Conservation (phyloP, 2,113 vertebrate genomes). For the Corapipo altera region DNA sequence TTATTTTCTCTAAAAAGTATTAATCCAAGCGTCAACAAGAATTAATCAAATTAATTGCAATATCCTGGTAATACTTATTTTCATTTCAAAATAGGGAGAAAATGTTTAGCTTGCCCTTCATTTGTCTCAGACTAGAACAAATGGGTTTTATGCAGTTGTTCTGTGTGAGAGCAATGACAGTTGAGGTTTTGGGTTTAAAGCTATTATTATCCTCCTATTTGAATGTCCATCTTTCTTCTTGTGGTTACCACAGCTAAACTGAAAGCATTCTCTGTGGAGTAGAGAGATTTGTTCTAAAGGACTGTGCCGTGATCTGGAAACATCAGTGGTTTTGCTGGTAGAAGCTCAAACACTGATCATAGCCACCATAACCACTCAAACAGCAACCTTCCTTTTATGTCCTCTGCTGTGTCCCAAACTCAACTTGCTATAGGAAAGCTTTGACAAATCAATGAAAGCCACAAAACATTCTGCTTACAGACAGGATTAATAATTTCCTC, state of each 20-base stretch:
- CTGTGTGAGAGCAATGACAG: not conserved
- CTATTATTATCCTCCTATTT: not conserved
- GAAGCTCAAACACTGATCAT: fast-evolving
- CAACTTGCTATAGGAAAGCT: not conserved
- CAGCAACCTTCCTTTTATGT: not conserved
- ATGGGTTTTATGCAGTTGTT: not conserved
- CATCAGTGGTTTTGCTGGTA: not conserved
- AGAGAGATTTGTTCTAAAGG: not conserved
- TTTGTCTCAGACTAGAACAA: not conserved
- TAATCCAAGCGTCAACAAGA: not conserved
- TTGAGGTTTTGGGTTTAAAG: not conserved
- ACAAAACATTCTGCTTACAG: not conserved
- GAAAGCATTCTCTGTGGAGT: not conserved
- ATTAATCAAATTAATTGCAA: not conserved
- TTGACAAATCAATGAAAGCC: not conserved
- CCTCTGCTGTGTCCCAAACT: not conserved
- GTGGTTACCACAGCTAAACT: not conserved
- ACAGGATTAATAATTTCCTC: not conserved
- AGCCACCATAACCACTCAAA: not conserved
- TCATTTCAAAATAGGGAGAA: not conserved
- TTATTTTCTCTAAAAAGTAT: not conserved
- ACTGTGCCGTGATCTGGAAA: not conserved
- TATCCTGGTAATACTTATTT: not conserved
- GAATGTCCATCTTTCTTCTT: not conserved
- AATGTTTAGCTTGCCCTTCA: not conserved